Evolutionary conservation across 2,888 invertebrate genomes (phyloP).

Genomic region (Stenodera caucasica): DNA sequence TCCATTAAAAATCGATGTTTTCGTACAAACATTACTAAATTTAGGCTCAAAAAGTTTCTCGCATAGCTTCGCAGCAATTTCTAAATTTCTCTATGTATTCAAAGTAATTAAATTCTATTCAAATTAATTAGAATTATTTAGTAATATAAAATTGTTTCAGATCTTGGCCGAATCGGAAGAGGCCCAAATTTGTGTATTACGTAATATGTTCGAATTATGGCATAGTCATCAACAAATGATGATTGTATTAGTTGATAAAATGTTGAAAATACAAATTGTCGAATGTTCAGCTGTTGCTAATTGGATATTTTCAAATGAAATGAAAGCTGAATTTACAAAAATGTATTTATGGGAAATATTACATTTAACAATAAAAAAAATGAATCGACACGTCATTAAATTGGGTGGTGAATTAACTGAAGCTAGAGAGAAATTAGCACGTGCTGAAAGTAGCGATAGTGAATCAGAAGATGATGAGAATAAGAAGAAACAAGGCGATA

Average conservation of each 20-base stretch:
- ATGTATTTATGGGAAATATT: slow-evolving; percentile 96
- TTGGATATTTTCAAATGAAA: slow-evolving; percentile 96
- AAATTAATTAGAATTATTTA: too few relatives aligned
- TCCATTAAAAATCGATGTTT: slow-evolving; percentile 94
- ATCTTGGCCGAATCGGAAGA: slow-evolving; percentile 91
- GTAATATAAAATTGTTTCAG: slow-evolving; percentile 63
- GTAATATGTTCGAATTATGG: slow-evolving; percentile 96
- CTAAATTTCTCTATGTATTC: slow-evolving; percentile 91
- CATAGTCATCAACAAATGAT: slow-evolving; percentile 96
- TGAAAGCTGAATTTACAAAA: slow-evolving; percentile 89
- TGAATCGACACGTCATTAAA: slow-evolving; percentile 93
- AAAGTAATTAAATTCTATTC: slow-evolving; percentile 73
- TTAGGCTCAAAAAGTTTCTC: slow-evolving; percentile 97
- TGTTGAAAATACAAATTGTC: slow-evolving; percentile 95
- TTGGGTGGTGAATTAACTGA: slow-evolving; percentile 79
- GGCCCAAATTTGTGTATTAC: slow-evolving; percentile 90
- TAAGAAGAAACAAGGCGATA: slow-evolving; percentile 52
- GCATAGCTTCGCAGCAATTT: slow-evolving; percentile 98
- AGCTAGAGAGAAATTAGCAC: slow-evolving; percentile 82
- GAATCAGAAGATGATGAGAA: slow-evolving; percentile 67
- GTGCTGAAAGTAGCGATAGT: slow-evolving; percentile 81
- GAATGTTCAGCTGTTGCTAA: slow-evolving; percentile 97
- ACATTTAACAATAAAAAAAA: slow-evolving; percentile 93
- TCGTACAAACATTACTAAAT: slow-evolving; percentile 92
- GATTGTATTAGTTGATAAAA: slow-evolving; percentile 93